Conservation (phyloP, 2,888 invertebrate species). For the Mythimna loreyi region DNA sequence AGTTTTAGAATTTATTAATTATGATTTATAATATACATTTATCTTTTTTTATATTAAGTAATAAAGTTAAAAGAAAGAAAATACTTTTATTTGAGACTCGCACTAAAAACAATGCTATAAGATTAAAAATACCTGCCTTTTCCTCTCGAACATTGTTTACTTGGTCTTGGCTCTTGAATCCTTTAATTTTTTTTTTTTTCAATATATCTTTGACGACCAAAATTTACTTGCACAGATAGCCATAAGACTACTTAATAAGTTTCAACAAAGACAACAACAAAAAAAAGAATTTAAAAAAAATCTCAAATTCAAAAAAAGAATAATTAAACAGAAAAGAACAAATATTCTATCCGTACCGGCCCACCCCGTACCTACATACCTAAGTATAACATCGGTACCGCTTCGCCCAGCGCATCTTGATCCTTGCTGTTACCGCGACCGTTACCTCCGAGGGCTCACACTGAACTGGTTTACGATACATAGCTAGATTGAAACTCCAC, state of each 20-base stretch:
- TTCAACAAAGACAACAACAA: background rate
- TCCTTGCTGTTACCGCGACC: constrained; percentile 76
- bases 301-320: constrained; percentile 4
- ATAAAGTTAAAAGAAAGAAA: too few relatives aligned
- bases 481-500: constrained; percentile 85
- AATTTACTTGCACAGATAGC: too few relatives aligned
- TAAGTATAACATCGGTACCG: constrained; percentile 89
- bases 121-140: too few relatives aligned
- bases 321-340: constrained; percentile 14
- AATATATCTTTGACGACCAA: background rate
- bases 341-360: constrained; percentile 78
- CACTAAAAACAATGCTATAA: too few relatives aligned
- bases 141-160: too few relatives aligned
- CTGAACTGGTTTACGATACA: constrained; percentile 73
- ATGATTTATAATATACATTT: too few relatives aligned
- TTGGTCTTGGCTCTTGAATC: too few relatives aligned
- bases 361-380: constrained; percentile 83
- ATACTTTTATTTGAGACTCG: too few relatives aligned
- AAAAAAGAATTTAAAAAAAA: background rate
- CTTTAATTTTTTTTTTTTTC: too few relatives aligned
- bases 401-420: constrained; percentile 81
- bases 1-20: too few relatives aligned
- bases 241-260: too few relatives aligned
- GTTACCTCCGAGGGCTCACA: constrained; percentile 73
- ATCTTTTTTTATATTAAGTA: too few relatives aligned